Evolutionary conservation across 2,888 invertebrate species (phyloP), one percentile per base, ranked within the genome.

Genomic region (Drosophila tripunctata): DNA sequence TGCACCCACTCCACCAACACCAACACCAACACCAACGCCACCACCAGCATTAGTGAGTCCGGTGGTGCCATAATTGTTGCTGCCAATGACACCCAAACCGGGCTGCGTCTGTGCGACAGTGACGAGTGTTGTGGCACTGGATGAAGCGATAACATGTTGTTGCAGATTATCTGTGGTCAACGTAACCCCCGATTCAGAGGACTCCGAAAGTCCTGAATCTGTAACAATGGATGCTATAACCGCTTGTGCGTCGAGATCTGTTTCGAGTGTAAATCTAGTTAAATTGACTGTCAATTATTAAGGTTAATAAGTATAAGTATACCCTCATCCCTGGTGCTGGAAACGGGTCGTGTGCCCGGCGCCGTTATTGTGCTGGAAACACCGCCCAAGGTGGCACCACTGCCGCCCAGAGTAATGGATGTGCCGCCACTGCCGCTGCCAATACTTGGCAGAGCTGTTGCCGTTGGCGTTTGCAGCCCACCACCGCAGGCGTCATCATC

Each of bases 241-340:
- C 48, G 84, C 77, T 52, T 86, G 83, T 22, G 66, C 61, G 43
- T 90, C 90, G 44, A 89, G 69, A 67, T 90, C 90, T 58, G 61
- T 27, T 6, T 1, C 3, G 17, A 31, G 12, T 15, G 15, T n/a
- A 7, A 24, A 47, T 27, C 19, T 15, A 38, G 45, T 33, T 10
- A 19, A 33, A 33, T 41, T 10, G 1, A 19, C n/a, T n/a, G n/a
- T 8, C 22, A 14, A n/a, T 3, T 4, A 14, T 10, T 10, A 19
- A 1, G 31, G 12, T 7, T n/a, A 22, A 12, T 8, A 44, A 94
- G 93, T 82, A 94, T n/a, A 93, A 93, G 93, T 84, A 93, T 93
- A 89, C 94, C 94, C 88, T 93, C 93, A 68, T 92, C 92, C 67
- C 80, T 89, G 45, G 91, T 90, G 35, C 90, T 92, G 36, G 91